Conservation (phyloP, 1,140 invertebrate genomes). For the Phymorhynchus buccinoides region DNA sequence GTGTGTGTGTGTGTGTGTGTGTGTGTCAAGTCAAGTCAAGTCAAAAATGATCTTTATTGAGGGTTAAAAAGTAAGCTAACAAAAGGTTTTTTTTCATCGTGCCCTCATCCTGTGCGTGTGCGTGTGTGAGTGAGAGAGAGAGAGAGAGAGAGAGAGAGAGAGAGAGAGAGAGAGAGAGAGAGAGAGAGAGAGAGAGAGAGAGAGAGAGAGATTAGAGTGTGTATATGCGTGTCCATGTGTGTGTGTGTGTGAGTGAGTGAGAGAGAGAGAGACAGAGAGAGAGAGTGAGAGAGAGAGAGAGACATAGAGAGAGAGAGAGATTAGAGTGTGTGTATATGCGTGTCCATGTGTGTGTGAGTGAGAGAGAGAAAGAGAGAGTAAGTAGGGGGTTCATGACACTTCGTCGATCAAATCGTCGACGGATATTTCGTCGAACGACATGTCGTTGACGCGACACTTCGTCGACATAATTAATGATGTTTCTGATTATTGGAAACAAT, state of each 20-base stretch:
- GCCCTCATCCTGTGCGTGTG: not conserved
- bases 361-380: not conserved
- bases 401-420: too few relatives aligned
- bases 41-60: too few relatives aligned
- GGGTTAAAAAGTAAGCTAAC: too few relatives aligned
- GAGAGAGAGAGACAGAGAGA: not conserved
- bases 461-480: too few relatives aligned
- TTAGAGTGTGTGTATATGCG: not conserved
- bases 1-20: not conserved
- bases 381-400: too few relatives aligned
- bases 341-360: not conserved
- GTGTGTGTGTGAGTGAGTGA: not conserved
- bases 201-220: not conserved
- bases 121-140: not conserved
- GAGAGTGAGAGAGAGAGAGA: not conserved
- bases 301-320: not conserved
- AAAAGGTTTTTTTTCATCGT: not conserved
- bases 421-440: too few relatives aligned
- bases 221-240: not conserved
- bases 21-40: too few relatives aligned
- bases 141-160: not conserved
- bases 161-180: not conserved
- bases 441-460: too few relatives aligned
- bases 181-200: not conserved
- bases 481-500: too few relatives aligned